These are phyloP conservation scores for Leptopilina myrica DNA, from an alignment of 2,888 invertebrate species.

Conservation along the genomic window DNA sequence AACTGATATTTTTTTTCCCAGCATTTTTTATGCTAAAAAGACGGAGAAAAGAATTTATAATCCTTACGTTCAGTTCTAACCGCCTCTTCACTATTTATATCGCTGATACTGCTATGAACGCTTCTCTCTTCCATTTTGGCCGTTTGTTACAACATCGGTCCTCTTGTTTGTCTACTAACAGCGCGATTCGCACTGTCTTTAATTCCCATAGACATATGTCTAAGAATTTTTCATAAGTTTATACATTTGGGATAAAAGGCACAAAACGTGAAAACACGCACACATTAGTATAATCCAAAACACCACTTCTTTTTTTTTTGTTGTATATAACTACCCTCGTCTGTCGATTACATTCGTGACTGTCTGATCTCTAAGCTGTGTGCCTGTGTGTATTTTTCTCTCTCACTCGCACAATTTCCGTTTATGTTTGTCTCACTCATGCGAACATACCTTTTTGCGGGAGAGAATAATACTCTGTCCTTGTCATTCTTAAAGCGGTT, in stretches of 20 bases:
- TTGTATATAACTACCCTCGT: conserved; percentile 6
- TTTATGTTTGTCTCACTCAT: neutral
- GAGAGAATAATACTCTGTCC: neutral
- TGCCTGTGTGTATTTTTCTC: neutral
- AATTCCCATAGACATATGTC: conserved; percentile 32
- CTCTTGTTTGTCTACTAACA: neutral
- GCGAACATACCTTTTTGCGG: neutral
- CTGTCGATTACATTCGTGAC: conserved; percentile 6
- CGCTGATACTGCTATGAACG: conserved; percentile 75
- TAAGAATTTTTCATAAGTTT: conserved; percentile 3
- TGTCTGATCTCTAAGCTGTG: conserved; percentile 12
- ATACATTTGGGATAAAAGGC: neutral
- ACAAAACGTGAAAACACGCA: neutral
- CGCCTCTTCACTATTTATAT: conserved; percentile 76
- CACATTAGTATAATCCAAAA: conserved; percentile 2
- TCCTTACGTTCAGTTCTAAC: conserved; percentile 73
- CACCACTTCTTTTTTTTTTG: conserved; percentile 22
- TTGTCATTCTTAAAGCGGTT: neutral
- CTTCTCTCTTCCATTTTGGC: conserved; percentile 76
- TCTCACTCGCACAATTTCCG: neutral
- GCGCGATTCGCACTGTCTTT: conserved; percentile 24
- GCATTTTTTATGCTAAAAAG: neutral
- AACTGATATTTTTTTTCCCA: neutral
- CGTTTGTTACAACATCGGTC: conserved; percentile 67
- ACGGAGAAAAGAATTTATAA: neutral